Conservation (phyloP, 2,797 vertebrate genomes). For the Acanthurus tractus region DNA sequence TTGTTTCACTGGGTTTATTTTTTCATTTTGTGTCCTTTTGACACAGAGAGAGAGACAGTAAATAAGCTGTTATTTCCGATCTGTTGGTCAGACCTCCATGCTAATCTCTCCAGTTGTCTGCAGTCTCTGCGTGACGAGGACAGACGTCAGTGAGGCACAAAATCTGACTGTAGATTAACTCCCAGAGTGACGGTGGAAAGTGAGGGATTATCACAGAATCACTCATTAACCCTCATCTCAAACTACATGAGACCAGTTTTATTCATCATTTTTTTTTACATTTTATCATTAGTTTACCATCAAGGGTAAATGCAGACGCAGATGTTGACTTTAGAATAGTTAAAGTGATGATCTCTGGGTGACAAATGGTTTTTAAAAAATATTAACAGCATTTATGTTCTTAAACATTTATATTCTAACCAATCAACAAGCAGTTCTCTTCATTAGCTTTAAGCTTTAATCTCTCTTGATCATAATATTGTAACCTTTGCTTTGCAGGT, state of each 20-base stretch:
- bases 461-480: too few species aligned
- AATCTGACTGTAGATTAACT: neutral
- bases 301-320: too few species aligned
- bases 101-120: neutral
- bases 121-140: neutral
- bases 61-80: neutral
- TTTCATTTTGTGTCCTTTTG: neutral
- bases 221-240: constrained; percentile 1
- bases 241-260: too few species aligned
- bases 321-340: too few species aligned
- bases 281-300: too few species aligned
- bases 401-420: neutral
- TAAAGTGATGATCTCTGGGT: neutral
- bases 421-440: neutral
- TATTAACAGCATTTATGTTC: neutral
- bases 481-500: neutral
- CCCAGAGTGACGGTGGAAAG: neutral
- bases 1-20: neutral
- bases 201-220: neutral
- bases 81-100: neutral
- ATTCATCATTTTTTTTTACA: too few species aligned
- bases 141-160: neutral
- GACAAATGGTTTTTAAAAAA: neutral
- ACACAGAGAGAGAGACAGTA: neutral
- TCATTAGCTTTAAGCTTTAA: neutral